A percentile compares a stretch with the other conserved stretches of the same genome.
phyloP scores from a whole-genome alignment of 1,140 invertebrate species.

The Rhopalosiphum maidis region DNA sequence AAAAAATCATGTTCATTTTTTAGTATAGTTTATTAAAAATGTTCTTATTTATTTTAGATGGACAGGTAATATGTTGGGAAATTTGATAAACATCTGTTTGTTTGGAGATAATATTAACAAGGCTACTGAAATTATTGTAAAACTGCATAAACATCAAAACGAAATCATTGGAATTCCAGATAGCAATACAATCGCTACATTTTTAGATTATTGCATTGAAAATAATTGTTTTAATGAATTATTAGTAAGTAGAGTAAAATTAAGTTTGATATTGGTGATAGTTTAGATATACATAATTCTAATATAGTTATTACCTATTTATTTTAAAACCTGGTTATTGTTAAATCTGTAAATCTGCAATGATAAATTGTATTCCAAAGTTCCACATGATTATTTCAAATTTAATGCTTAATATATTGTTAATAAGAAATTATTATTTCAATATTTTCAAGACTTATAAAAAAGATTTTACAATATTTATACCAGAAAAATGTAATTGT shows the following conservation, averaged over 20 bases:
- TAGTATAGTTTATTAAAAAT: not conserved
- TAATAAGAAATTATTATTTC: too few relatives aligned
- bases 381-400: not conserved
- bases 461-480: too few relatives aligned
- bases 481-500: too few relatives aligned
- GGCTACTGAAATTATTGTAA: constrained; percentile 65
- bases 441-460: too few relatives aligned
- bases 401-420: not conserved
- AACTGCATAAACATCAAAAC: constrained; percentile 65
- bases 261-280: not conserved
- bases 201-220: constrained; percentile 65
- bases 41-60: constrained; percentile 63
- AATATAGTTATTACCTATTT: not conserved
- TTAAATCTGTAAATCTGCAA: not conserved
- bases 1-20: not conserved
- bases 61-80: constrained; percentile 68
- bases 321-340: not conserved
- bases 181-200: constrained; percentile 64
- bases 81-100: constrained; percentile 66
- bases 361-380: not conserved
- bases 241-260: constrained; percentile 63
- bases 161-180: constrained; percentile 67
- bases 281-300: not conserved
- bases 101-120: constrained; percentile 65
- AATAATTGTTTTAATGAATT: constrained; percentile 65